Percentiles rank a stretch among this genome's conserved stretches.
phyloP scores from a whole-genome alignment of 2,888 invertebrate genomes.

The Drosophila nr. medialis region DNA sequence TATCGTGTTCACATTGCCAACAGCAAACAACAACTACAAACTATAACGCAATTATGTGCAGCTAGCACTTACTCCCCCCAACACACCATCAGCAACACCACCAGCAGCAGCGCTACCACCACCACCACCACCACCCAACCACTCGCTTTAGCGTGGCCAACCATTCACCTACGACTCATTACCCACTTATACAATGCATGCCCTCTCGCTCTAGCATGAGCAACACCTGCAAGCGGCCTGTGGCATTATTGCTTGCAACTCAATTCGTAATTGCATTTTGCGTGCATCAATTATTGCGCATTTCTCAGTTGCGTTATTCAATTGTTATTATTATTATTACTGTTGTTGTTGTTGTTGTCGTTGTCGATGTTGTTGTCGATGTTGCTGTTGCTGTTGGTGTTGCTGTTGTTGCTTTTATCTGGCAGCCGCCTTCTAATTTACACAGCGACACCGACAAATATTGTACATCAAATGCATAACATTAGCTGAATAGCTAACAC shows the following conservation, averaged over 20 bases:
- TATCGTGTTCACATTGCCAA: constrained; percentile 59
- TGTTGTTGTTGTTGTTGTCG: constrained; percentile 26
- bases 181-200: constrained; percentile 28
- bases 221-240: constrained; percentile 3
- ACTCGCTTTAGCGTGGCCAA: not conserved
- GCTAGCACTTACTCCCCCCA: not conserved
- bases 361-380: constrained; percentile 40
- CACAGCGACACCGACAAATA: constrained; percentile 43
- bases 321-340: constrained; percentile 36
- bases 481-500: constrained; percentile 47
- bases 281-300: constrained; percentile 79
- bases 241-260: constrained; percentile 34
- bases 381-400: constrained; percentile 33
- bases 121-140: not conserved
- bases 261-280: constrained; percentile 67
- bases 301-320: constrained; percentile 71
- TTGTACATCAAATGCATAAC: constrained; percentile 72
- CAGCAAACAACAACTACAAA: constrained; percentile 55
- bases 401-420: constrained; percentile 60
- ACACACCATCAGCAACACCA: not conserved
- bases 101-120: rapidly evolving
- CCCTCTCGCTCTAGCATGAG: not conserved
- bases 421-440: constrained; percentile 74
- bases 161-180: constrained; percentile 53
- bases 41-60: constrained; percentile 75